These are phyloP conservation scores for Platyrinchus mystaceus DNA, from an alignment of 2,797 vertebrate genomes.

Conservation along the genomic window DNA sequence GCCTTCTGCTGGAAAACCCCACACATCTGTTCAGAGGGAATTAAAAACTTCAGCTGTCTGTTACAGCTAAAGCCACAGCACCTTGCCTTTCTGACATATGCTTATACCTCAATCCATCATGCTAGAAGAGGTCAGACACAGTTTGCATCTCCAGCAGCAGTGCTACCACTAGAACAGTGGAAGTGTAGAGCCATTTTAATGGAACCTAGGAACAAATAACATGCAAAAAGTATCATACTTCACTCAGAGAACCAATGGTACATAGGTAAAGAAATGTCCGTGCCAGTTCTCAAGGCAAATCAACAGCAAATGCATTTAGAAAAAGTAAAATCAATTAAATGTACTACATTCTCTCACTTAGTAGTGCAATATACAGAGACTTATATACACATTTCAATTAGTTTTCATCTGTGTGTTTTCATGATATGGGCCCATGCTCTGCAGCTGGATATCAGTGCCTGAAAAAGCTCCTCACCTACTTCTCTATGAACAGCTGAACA, in stretches of 20 bases:
- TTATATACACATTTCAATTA: background rate
- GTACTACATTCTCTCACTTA: background rate
- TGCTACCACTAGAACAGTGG: background rate
- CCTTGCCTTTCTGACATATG: background rate
- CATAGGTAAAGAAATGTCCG: background rate
- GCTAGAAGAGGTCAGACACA: background rate
- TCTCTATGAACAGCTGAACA: background rate
- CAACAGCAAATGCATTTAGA: background rate
- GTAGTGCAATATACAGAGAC: background rate
- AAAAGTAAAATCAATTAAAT: background rate
- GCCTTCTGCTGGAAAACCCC: background rate
- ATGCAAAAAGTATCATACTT: background rate
- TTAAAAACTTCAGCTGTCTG: background rate
- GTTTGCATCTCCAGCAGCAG: background rate
- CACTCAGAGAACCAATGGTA: background rate
- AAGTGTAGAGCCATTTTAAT: background rate
- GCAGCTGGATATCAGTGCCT: background rate
- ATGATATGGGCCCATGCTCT: background rate
- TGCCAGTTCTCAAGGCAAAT: background rate
- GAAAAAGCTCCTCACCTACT: background rate
- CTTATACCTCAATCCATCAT: background rate
- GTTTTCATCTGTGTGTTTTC: background rate
- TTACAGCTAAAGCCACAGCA: background rate
- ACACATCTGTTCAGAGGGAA: conserved; percentile 1
- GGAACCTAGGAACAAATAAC: background rate